Base-by-base conservation (phyloP, 30 jellyfish, hydroid and myxozoan species). In the Phacellophora camtschatica region DNA sequence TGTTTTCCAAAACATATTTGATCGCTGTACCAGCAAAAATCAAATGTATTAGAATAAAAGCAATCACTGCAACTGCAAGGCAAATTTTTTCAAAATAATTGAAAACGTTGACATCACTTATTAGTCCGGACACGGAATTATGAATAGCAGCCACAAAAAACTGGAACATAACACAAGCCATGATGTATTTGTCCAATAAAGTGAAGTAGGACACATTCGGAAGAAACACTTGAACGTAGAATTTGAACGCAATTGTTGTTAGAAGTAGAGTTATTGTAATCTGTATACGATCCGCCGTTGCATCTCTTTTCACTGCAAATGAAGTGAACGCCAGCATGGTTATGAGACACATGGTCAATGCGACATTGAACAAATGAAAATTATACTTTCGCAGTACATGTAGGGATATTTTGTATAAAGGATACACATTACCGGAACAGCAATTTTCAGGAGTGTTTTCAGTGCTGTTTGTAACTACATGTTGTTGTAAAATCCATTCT, bases 141-240 rank as follows among this genome's bases (percentile, higher is more conserved):
- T 77, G 89, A 15, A 77, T 48, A 2, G 82, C 70, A 2, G 84
- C 82, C 89, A 77, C 63, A 43, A 34, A 48, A 53, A 77, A 77
- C 36, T 77, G 89, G 55, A 77, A 77, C 4, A 59, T 29, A 81
- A 77, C 63, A 64, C 89, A 64, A 15, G 66, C 61, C 0, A 77
- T 43, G 25, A 77, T 42, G 29, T 77, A 64, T n/a, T 62, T 64
- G 49, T 77, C 89, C 89, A 77, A 41, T n/a, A 62, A 62, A 1
- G 82, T 77, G 13, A 77, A 33, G 50, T 77, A 77, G n/a, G 89
- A 77, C 45, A 77, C 89, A 8, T 73, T 77, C 30, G 89, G 89
- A 33, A 77, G 82, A 50, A 59, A 77, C 45, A 59, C 82, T 34
- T 77, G 81, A 8, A 59, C 82, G 36, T 59, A 59, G 75, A 41